Conservation (phyloP, 2,888 invertebrate species). For the Himalopsyche tibetana region DNA sequence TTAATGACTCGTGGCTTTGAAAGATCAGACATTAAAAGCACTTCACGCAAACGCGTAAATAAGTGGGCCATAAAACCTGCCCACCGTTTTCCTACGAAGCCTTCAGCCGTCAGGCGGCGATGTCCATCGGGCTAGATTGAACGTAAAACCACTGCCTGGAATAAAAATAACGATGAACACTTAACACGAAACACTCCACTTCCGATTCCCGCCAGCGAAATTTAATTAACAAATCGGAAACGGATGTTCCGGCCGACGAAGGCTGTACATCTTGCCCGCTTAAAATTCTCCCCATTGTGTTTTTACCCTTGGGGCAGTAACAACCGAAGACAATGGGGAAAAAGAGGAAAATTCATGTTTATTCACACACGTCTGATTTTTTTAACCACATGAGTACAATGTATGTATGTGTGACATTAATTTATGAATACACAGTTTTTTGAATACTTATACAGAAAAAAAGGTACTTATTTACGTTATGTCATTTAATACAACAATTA, state of each 20-base stretch:
- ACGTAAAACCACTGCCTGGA: slow-evolving; percentile 29
- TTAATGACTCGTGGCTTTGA: background rate
- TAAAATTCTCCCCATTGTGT: slow-evolving; percentile 45
- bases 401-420: too few relatives aligned
- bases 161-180: slow-evolving; percentile 57
- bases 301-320: background rate
- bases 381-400: too few relatives aligned
- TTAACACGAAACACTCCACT: slow-evolving; percentile 60
- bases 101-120: slow-evolving; percentile 20
- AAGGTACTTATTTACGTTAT: too few relatives aligned
- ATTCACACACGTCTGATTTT: background rate
- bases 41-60: slow-evolving; percentile 11
- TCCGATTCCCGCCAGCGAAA: slow-evolving; percentile 54
- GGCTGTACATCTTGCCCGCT: slow-evolving; percentile 58
- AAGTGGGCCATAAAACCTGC: slow-evolving; percentile 26
- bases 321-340: slow-evolving; percentile 24
- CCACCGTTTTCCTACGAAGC: slow-evolving; percentile 23
- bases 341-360: background rate
- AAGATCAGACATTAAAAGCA: background rate
- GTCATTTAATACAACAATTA: too few relatives aligned
- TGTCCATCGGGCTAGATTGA: slow-evolving; percentile 26
- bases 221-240: slow-evolving; percentile 65
- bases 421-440: too few relatives aligned
- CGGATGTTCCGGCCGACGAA: slow-evolving; percentile 60
- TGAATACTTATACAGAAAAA: too few relatives aligned